A percentile compares a stretch with the other conserved stretches of the same genome.
phyloP scores from a whole-genome alignment of 2,888 invertebrate genomes.

The Acanthococcus lagerstroemiae region DNA sequence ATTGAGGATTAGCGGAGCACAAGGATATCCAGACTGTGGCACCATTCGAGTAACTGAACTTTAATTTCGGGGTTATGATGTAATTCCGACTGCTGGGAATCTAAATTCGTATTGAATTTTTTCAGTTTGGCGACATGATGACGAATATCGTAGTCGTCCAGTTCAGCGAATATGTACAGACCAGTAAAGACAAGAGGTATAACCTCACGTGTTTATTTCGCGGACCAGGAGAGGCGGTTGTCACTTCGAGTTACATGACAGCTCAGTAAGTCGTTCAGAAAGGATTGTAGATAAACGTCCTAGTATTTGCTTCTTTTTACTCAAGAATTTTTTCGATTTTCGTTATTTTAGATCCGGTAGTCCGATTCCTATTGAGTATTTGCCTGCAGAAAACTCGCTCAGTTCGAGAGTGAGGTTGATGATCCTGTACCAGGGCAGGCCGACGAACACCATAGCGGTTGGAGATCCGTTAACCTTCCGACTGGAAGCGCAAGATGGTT shows the following conservation, averaged over 20 bases:
- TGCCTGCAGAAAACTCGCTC: slow-evolving; percentile 81
- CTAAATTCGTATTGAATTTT: not conserved
- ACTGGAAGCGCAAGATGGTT: slow-evolving; percentile 78
- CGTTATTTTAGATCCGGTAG: slow-evolving; percentile 62
- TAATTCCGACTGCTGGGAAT: not conserved
- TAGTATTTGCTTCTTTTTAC: not conserved
- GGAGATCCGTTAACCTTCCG: slow-evolving; percentile 84
- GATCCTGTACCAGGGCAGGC: slow-evolving; percentile 80
- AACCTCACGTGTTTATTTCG: slow-evolving; percentile 86
- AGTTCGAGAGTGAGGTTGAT: slow-evolving; percentile 76
- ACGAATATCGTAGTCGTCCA: slow-evolving; percentile 90
- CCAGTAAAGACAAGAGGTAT: slow-evolving; percentile 78
- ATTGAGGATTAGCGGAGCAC: slow-evolving; percentile 73
- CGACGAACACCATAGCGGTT: slow-evolving; percentile 86
- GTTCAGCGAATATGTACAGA: slow-evolving; percentile 86
- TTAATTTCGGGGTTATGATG: not conserved
- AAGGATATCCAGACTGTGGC: slow-evolving; percentile 89
- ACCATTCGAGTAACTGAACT: slow-evolving; percentile 59
- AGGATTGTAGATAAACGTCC: not conserved
- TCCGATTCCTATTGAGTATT: slow-evolving; percentile 83
- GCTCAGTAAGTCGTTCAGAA: slow-evolving; percentile 59
- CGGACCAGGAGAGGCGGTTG: slow-evolving; percentile 85
- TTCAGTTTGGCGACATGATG: slow-evolving; percentile 82
- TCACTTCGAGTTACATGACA: slow-evolving; percentile 84
- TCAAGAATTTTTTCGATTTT: not conserved